Evolutionary conservation across 2,797 vertebrate genomes (phyloP).

Genomic region (Echiichthys vipera): DNA sequence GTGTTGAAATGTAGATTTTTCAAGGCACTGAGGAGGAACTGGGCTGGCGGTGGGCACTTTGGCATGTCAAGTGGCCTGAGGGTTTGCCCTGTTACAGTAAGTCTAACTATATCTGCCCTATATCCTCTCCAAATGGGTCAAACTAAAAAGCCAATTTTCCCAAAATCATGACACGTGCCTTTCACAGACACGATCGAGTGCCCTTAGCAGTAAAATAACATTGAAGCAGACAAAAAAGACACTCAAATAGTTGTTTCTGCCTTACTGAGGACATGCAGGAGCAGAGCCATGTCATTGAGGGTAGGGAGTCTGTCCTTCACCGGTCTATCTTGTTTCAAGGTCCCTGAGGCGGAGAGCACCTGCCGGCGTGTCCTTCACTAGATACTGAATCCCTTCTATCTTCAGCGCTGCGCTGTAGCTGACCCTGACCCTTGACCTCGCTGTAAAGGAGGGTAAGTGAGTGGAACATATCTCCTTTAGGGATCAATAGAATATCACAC

Average conservation of each 20-base stretch:
- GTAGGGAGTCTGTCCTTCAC: constrained; percentile 8
- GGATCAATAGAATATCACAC: constrained; percentile 54
- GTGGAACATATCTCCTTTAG: constrained; percentile 15
- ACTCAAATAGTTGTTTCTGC: neutral
- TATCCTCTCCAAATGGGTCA: neutral
- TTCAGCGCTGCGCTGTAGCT: neutral
- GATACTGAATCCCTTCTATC: constrained; percentile 1
- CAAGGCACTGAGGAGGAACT: constrained; percentile 32
- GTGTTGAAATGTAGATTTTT: constrained; percentile 51
- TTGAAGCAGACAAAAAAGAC: neutral
- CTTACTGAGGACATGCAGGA: neutral
- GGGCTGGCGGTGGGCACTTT: neutral
- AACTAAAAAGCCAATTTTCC: neutral
- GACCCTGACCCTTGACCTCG: constrained; percentile 53
- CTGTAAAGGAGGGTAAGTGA: constrained; percentile 20
- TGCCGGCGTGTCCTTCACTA: constrained; percentile 14
- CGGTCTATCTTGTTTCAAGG: constrained; percentile 11
- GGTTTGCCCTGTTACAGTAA: constrained; percentile 8
- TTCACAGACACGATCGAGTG: neutral
- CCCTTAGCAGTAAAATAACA: neutral
- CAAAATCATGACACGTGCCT: neutral
- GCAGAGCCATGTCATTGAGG: neutral
- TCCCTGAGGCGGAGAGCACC: neutral
- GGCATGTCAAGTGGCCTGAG: neutral
- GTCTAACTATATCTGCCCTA: neutral